Evolutionary conservation across 2,888 invertebrate species (phyloP), one percentile per base, ranked within the genome.

Genomic region (Rhingia rostrata): DNA sequence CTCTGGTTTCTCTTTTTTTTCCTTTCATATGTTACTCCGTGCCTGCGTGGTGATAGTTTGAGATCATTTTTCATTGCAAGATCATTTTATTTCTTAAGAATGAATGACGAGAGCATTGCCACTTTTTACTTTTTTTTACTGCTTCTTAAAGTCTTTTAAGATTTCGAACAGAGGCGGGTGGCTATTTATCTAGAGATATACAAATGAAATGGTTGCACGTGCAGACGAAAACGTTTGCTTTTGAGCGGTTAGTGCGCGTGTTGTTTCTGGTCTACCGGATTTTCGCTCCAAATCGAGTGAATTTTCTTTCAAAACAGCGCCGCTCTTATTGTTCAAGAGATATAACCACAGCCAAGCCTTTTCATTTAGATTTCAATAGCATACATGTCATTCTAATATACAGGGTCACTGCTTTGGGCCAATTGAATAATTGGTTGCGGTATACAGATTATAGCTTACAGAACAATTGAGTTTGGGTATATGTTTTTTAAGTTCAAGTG

Each of bases 1-100:
- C 56, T 69, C 30, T 4, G 56, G 54, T 74, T 74, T 67, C 43
- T 79, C 37, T 54, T 53, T 63, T 33, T 69, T 66, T 74, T 41
- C 66, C 72, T 73, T 78, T 75, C 63, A 67, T 81, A 63, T 41
- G 77, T 6, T 30, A 22, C 47, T 22, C 33, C 43, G 41, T 73
- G 56, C 63, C 35, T 53, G 35, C 33, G 43, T 60, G 70, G 60
- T 64, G 64, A 72, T 53, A 60, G 70, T 75, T 75, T 33, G 47
- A 61, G 79, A 80, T 84, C 84, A 84, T 84, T 80, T 80, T 84
- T 84, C 84, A 84, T 66, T 49, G 70, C 63, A 60, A 84, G 78
- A 84, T 84, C 69, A 67, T 77, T 77, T 82, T 54, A 22, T 84
- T 70, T 70, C 51, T 32, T 67, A 33, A 70, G 37, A 60, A 60